phyloP scores from a whole-genome alignment of 2,797 vertebrate species.

The Paramormyrops hopkinsi region DNA sequence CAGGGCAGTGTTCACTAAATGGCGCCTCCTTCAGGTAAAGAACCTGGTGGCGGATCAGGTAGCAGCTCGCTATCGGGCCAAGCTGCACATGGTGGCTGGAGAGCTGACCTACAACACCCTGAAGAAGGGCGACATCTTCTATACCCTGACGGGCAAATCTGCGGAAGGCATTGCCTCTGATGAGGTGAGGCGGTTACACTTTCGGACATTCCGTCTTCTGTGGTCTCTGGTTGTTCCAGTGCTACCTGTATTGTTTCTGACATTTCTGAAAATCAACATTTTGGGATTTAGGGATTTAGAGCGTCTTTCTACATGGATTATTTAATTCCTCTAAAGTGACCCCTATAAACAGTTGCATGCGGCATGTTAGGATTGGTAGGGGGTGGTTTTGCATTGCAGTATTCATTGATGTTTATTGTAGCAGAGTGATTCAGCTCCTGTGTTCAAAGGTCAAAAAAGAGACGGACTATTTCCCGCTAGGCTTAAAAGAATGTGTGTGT shows the following conservation, averaged over 20 bases:
- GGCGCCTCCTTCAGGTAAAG: constrained; percentile 54
- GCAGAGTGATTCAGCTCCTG: not conserved
- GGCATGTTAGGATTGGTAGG: not conserved
- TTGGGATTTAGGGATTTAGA: not conserved
- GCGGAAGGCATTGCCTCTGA: constrained; percentile 61
- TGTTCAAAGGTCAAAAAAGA: not conserved
- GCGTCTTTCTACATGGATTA: not conserved
- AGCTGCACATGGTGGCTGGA: constrained; percentile 79
- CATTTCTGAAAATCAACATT: not conserved
- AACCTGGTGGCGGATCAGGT: constrained; percentile 57
- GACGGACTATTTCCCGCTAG: not conserved
- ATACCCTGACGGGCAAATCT: constrained; percentile 77
- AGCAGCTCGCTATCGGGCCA: constrained; percentile 70
- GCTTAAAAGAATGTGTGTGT: not conserved
- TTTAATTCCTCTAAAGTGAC: not conserved
- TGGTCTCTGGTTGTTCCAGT: not conserved
- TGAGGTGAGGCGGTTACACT: constrained; percentile 51
- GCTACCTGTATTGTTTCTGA: not conserved
- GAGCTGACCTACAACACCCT: constrained; percentile 60
- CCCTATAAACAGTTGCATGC: not conserved
- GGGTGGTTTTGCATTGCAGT: not conserved
- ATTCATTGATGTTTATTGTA: not conserved
- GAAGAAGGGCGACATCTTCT: constrained; percentile 62
- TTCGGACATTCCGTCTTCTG: not conserved
- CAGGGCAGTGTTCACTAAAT: not conserved